Conservation (phyloP, 2,888 invertebrate genomes). For the Halocaridina rubra region DNA sequence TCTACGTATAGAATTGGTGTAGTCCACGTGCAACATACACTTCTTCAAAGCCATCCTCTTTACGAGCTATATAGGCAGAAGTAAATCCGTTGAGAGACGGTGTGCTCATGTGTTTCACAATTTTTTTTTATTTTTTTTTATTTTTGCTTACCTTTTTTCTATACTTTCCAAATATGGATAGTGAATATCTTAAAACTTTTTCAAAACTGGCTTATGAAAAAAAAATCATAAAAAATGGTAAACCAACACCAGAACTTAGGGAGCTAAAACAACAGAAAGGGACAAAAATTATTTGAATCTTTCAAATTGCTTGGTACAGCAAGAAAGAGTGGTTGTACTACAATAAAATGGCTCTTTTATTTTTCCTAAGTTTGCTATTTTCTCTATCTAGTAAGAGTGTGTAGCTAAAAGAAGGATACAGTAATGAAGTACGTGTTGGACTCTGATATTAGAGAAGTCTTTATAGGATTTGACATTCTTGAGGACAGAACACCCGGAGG, state of each 20-base stretch:
- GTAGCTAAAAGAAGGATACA: slow-evolving; percentile 22
- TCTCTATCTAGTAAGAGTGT: neutral
- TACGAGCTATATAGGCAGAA: neutral
- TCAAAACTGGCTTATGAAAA: too few relatives aligned
- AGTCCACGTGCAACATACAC: neutral
- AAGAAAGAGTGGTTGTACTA: neutral
- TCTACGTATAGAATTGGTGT: neutral
- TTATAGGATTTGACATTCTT: slow-evolving; percentile 23
- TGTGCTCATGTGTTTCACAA: neutral
- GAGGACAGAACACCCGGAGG: slow-evolving; percentile 17
- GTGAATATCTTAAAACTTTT: too few relatives aligned
- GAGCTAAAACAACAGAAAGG: neutral
- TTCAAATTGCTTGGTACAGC: slow-evolving; percentile 8
- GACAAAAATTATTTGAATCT: neutral
- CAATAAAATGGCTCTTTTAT: neutral
- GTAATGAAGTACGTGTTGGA: slow-evolving; percentile 16
- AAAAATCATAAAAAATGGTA: neutral
- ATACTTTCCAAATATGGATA: too few relatives aligned
- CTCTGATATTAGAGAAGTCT: slow-evolving; percentile 24
- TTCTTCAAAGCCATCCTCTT: neutral
- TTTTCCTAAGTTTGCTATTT: too few relatives aligned
- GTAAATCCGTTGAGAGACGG: neutral
- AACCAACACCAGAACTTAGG: too few relatives aligned
- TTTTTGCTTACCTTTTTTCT: too few relatives aligned
- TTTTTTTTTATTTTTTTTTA: neutral